A percentile compares a stretch with the other conserved stretches of the same genome.
Conservation (phyloP, 92 coral and sea anemone species). For the Blastomussa wellsi region DNA sequence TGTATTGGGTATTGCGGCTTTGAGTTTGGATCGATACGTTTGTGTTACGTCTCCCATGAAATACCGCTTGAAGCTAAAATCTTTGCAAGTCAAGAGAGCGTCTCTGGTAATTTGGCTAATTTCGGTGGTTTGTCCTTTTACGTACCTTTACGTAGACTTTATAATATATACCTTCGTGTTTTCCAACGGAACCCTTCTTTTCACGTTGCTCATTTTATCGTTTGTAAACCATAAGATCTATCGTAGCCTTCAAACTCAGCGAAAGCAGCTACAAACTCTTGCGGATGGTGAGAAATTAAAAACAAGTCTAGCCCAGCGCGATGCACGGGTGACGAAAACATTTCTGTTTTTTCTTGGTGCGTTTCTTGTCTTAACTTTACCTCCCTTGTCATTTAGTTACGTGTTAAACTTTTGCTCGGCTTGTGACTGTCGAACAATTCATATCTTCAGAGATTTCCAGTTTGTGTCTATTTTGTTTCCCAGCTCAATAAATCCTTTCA, state of each 20-base stretch:
- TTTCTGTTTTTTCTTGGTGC: constrained; percentile 58
- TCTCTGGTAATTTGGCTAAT: constrained; percentile 63
- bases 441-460: constrained; percentile 70
- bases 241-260: constrained; percentile 51
- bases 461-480: constrained; percentile 69
- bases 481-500: constrained; percentile 73
- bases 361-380: constrained; percentile 64
- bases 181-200: constrained; percentile 64
- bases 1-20: constrained; percentile 71
- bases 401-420: constrained; percentile 64
- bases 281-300: constrained; percentile 25
- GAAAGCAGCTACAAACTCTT: constrained; percentile 46
- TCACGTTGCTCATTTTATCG: constrained; percentile 56
- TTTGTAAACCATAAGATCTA: constrained; percentile 60
- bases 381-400: constrained; percentile 68
- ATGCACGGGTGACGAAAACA: constrained; percentile 61
- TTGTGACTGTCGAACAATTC: constrained; percentile 59
- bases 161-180: constrained; percentile 72
- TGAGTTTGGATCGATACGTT: constrained; percentile 76
- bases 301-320: constrained; percentile 36
- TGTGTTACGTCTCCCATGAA: constrained; percentile 65
- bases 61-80: constrained; percentile 57
- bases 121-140: constrained; percentile 58
- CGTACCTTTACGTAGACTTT: constrained; percentile 74
- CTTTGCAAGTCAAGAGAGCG: constrained; percentile 56